Conservation (phyloP, 2,888 invertebrate genomes). For the Noctua fimbriata region DNA sequence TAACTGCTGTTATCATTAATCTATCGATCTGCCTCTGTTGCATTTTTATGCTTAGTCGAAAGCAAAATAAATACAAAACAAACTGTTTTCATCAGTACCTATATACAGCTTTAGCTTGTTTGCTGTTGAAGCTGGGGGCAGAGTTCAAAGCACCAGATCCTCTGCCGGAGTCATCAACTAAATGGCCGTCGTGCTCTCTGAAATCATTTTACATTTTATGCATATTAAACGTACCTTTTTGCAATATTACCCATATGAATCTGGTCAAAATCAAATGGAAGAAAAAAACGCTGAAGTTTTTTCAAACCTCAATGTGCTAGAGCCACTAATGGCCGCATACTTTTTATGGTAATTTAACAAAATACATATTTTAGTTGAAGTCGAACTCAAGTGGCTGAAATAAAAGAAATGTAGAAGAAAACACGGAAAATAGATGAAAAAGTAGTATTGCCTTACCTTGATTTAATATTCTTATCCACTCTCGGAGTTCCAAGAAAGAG, state of each 20-base stretch:
- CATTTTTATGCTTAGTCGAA: neutral
- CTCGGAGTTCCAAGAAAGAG: conserved; percentile 97
- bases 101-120: conserved; percentile 97
- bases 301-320: too few relatives aligned
- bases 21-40: neutral
- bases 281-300: too few relatives aligned
- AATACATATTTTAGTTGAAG: too few relatives aligned
- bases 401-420: neutral
- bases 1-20: too few relatives aligned
- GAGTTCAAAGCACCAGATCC: conserved; percentile 93
- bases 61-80: neutral
- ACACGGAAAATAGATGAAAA: neutral
- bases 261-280: too few relatives aligned
- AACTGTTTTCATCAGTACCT: conserved; percentile 86
- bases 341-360: too few relatives aligned
- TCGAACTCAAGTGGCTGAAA: neutral
- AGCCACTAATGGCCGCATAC: too few relatives aligned
- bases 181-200: conserved; percentile 88
- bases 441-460: conserved; percentile 85
- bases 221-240: too few relatives aligned
- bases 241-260: too few relatives aligned
- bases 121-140: conserved; percentile 94
- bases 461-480: conserved; percentile 94
- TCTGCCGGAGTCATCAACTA: conserved; percentile 91
- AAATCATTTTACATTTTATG: conserved; percentile 29